phyloP scores from a whole-genome alignment of 2,797 vertebrate species.

The Myotis myotis region DNA sequence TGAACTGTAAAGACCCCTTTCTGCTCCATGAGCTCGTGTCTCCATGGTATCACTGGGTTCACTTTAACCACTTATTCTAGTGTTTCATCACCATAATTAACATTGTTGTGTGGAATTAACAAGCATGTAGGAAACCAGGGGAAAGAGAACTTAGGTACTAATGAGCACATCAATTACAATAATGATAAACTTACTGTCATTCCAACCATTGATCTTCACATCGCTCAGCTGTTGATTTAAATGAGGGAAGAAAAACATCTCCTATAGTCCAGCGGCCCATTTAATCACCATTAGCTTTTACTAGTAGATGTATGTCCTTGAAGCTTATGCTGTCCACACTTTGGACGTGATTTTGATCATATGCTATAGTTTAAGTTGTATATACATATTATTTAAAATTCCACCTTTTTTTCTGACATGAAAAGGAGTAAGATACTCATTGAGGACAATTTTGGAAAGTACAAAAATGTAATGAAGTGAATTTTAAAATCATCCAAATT shows the following conservation, averaged over 20 bases:
- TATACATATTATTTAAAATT: constrained; percentile 45
- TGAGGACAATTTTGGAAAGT: constrained; percentile 7
- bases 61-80: background rate
- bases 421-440: constrained; percentile 28
- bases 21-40: background rate
- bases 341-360: constrained; percentile 38
- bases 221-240: constrained; percentile 67
- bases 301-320: background rate
- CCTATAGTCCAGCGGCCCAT: background rate
- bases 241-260: constrained; percentile 46
- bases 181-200: constrained; percentile 73
- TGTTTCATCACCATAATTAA: constrained; percentile 52
- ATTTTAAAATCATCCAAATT: background rate
- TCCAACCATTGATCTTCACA: constrained; percentile 64
- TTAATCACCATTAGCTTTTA: constrained; percentile 48
- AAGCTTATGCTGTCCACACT: background rate
- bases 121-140: constrained; percentile 42
- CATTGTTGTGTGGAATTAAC: constrained; percentile 44
- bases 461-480: background rate
- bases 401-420: background rate
- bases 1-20: background rate
- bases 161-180: constrained; percentile 71
- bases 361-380: constrained; percentile 17
- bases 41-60: background rate
- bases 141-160: constrained; percentile 44